A percentile compares a stretch with the other conserved stretches of the same genome.
These are phyloP conservation scores for Mus pahari DNA, from an alignment of 2,113 vertebrate genomes.

Conservation along the genomic window DNA sequence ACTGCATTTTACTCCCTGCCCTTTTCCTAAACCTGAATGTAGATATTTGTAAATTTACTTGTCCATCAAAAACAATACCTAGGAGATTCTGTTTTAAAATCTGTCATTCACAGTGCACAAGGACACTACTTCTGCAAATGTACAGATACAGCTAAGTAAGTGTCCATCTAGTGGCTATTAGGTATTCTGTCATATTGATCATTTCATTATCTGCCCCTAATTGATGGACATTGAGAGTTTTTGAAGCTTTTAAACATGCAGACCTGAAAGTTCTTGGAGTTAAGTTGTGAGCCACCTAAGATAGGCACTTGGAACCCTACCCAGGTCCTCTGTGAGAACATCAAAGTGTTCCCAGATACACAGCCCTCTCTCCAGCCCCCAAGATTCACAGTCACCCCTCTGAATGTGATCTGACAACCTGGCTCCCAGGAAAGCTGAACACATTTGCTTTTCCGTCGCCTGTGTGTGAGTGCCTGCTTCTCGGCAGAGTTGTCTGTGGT, in stretches of 20 bases:
- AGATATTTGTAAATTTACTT: conserved; percentile 34
- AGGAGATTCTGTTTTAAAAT: conserved; percentile 46
- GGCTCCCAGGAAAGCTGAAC: not conserved
- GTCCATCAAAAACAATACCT: conserved; percentile 10
- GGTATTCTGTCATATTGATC: not conserved
- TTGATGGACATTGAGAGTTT: not conserved
- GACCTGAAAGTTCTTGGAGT: conserved; percentile 13
- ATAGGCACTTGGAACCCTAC: not conserved
- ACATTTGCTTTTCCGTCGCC: not conserved
- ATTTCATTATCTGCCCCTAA: not conserved
- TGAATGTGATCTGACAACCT: conserved; percentile 29
- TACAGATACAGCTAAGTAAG: not conserved
- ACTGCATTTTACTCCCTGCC: not conserved
- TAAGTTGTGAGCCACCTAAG: not conserved
- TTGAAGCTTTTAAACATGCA: conserved; percentile 49
- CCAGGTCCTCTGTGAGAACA: not conserved
- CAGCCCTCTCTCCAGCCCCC: not conserved
- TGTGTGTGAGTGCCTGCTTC: not conserved
- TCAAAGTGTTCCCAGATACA: not conserved
- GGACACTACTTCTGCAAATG: not conserved
- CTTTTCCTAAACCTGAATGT: not conserved
- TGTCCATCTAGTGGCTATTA: not conserved
- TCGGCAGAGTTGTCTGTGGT: not conserved
- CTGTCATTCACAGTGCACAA: not conserved
- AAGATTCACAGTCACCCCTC: not conserved